Base-by-base conservation (phyloP, 1,140 invertebrate genomes). In the Hormaphis cornu region DNA sequence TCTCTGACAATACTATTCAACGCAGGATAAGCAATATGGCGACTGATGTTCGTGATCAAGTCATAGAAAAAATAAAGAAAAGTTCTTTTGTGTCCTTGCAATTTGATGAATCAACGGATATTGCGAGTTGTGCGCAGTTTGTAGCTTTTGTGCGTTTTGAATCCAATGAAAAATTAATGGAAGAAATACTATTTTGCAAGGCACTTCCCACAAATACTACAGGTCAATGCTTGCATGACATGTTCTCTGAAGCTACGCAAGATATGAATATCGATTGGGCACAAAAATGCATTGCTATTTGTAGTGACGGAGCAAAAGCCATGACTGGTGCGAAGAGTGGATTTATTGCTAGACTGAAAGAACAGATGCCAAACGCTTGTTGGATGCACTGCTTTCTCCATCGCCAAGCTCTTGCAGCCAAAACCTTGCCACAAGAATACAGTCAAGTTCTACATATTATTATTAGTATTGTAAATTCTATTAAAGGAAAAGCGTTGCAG, bases 321-420 rank as follows among this genome's bases (percentile, higher is more conserved):
- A 59, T 59, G 56, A 24, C 20, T 40, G 33, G 56, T 20, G 5
- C 12, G 5, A 16, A 8, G 35, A 28, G 10, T 3, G 52, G 52
- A 7, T 22, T 54, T 16, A 35, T 35, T 28, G n/a, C 52, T 3
- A 5, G 3, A 16, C 3, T 18, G n/a, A 54, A 54, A 54, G 3
- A 14, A 22, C 7, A 9, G 3, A 54, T 7, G 4, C 5, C n/a
- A 28, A 35, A 54, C n/a, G 16, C n/a, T 9, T 7, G 3, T 16
- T 12, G 10, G 6, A 59, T 6, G 16, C 56, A 37, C 22, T 59
- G 33, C 28, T 42, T 59, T 7, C n/a, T 59, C 16, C 33, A 59
- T 59, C 16, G 56, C 3, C 72, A 77, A 61, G 73, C 72, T 14
- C 74, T 77, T 37, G 75, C 72, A 70, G 44, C 74, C 37, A 77